Percentiles rank a stretch among this genome's conserved stretches.
These are phyloP conservation scores for Gymnothorax javanicus DNA, from an alignment of 2,797 vertebrate genomes.

Conservation along the genomic window DNA sequence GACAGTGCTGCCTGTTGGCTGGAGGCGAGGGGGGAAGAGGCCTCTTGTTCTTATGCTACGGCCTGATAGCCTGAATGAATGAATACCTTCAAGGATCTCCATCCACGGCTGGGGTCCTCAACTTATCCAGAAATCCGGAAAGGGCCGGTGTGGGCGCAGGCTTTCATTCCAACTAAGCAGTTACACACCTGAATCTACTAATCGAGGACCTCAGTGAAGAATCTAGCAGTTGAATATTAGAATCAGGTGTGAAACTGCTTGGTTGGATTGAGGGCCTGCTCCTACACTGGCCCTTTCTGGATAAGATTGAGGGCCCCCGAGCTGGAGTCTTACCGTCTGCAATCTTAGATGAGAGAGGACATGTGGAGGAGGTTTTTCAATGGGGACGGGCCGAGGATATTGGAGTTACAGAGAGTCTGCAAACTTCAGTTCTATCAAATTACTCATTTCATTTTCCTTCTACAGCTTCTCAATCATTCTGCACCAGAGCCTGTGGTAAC, in stretches of 20 bases:
- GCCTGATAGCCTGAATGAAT: background rate
- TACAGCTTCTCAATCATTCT: background rate
- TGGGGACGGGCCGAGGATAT: background rate
- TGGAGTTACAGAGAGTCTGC: background rate
- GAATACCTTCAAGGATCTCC: background rate
- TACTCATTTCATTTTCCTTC: background rate
- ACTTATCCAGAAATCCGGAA: too few species aligned
- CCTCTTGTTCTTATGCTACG: background rate
- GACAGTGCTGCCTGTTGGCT: slow-evolving; percentile 38
- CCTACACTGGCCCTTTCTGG: too few species aligned
- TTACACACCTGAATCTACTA: too few species aligned
- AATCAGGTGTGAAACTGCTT: too few species aligned
- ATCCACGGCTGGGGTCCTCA: background rate
- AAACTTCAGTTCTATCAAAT: background rate
- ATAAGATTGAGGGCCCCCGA: too few species aligned
- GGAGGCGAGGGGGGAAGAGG: background rate
- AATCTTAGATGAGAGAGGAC: background rate
- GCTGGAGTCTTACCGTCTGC: background rate
- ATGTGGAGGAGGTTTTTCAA: background rate
- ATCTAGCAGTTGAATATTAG: too few species aligned
- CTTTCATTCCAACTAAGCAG: too few species aligned
- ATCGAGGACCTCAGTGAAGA: too few species aligned
- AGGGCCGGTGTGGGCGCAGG: too few species aligned
- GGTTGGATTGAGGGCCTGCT: too few species aligned
- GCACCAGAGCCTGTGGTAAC: background rate